phyloP scores from a whole-genome alignment of 2,113 vertebrate genomes.

The Felis chaus region DNA sequence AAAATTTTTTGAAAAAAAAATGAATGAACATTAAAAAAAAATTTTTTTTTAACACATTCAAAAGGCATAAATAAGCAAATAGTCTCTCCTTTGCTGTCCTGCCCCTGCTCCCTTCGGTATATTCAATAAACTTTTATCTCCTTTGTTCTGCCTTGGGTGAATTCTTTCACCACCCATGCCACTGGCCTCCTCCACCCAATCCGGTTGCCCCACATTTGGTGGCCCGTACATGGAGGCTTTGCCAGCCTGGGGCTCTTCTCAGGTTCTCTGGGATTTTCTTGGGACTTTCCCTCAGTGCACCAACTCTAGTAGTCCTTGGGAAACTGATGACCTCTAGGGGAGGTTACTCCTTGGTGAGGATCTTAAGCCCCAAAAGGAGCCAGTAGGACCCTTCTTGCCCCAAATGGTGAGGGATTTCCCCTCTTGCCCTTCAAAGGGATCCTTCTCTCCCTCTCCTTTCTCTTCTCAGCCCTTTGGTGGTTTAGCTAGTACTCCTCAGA shows the following conservation, averaged over 20 bases:
- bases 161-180: background rate
- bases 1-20: no score
- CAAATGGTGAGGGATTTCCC: background rate
- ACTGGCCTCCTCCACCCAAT: background rate
- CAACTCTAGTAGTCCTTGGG: background rate
- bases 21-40: no score
- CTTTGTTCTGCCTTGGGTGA: background rate
- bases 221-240: background rate
- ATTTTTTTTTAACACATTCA: background rate
- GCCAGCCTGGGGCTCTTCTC: background rate
- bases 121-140: background rate
- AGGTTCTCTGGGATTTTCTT: background rate
- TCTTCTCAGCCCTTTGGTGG: background rate
- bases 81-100: background rate
- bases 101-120: background rate
- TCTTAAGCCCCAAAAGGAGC: background rate
- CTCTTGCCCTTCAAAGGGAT: background rate
- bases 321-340: background rate
- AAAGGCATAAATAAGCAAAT: background rate
- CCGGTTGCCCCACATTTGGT: background rate
- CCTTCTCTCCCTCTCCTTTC: background rate
- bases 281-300: background rate
- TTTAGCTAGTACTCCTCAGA: background rate
- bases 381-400: background rate
- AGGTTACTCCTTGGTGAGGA: background rate